Conservation (phyloP, 2,888 invertebrate genomes). For the Orthonevra nobilis region DNA sequence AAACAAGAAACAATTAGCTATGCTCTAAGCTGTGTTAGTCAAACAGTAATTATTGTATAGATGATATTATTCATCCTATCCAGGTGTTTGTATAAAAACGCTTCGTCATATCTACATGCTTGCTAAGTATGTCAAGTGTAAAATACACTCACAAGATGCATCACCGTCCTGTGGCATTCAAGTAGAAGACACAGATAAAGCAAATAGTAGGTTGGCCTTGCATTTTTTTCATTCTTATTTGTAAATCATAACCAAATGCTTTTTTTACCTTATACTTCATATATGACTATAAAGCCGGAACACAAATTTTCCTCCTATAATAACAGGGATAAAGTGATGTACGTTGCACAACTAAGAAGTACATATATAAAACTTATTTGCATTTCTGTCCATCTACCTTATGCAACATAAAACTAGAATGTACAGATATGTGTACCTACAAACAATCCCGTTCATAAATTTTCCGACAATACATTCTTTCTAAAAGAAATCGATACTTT, state of each 20-base stretch:
- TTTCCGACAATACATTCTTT: no score
- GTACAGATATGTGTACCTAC: background rate
- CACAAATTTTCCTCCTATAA: slow-evolving; percentile 51
- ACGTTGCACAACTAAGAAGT: slow-evolving; percentile 23
- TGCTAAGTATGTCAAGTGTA: slow-evolving; percentile 65
- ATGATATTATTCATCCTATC: slow-evolving; percentile 41
- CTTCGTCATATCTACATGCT: slow-evolving; percentile 42
- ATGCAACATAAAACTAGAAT: background rate
- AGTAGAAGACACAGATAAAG: slow-evolving; percentile 51
- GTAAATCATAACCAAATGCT: slow-evolving; percentile 58
- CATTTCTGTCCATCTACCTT: slow-evolving; percentile 16
- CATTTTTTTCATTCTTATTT: slow-evolving; percentile 62
- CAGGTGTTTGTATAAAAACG: slow-evolving; percentile 39
- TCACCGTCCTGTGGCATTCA: slow-evolving; percentile 57
- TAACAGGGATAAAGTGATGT: slow-evolving; percentile 56
- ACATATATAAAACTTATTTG: background rate
- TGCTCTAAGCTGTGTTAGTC: slow-evolving; percentile 22
- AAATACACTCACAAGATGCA: slow-evolving; percentile 43
- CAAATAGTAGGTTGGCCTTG: slow-evolving; percentile 54
- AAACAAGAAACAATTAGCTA: slow-evolving; percentile 51
- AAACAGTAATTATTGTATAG: slow-evolving; percentile 42
- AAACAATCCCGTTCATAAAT: no score
- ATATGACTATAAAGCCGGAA: slow-evolving; percentile 51
- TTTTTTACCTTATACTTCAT: slow-evolving; percentile 50
- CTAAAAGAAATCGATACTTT: no score